Conservation (phyloP, 2,888 invertebrate genomes). For the Tricholauxania praeusta region DNA sequence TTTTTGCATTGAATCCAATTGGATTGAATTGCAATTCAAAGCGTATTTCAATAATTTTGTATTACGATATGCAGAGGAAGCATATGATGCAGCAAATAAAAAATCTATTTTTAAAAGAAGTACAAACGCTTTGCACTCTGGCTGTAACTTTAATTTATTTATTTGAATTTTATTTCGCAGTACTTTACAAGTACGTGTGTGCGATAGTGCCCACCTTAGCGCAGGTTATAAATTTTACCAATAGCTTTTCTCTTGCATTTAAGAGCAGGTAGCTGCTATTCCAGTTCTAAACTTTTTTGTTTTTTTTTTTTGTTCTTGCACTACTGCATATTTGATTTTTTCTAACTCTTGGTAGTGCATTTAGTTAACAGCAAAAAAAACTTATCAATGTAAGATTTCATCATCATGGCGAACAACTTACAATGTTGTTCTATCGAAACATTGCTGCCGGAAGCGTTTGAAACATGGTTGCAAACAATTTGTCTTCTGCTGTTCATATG, state of each 20-base stretch:
- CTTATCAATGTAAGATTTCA: not conserved
- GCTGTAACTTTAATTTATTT: not conserved
- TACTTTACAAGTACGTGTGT: slow-evolving; percentile 9
- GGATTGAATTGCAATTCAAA: slow-evolving; percentile 33
- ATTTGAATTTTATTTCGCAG: not conserved
- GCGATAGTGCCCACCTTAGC: not conserved
- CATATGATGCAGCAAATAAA: slow-evolving; percentile 14
- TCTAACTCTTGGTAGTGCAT: too few species aligned
- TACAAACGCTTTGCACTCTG: not conserved
- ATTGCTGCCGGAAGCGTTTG: slow-evolving; percentile 4
- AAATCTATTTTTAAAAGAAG: not conserved
- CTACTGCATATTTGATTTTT: not conserved
- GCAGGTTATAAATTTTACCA: slow-evolving; percentile 26
- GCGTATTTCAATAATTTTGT: slow-evolving; percentile 28
- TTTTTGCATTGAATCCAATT: slow-evolving; percentile 27
- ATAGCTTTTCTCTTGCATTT: slow-evolving; percentile 9
- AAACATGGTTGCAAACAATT: slow-evolving; percentile 32
- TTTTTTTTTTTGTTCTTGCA: not conserved
- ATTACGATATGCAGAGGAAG: not conserved
- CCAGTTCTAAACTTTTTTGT: not conserved
- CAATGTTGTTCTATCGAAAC: slow-evolving; percentile 18
- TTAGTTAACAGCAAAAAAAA: too few species aligned
- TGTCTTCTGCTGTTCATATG: slow-evolving; percentile 23
- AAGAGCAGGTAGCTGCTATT: not conserved
- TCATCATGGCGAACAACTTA: slow-evolving; percentile 18